These are phyloP conservation scores for Rhinopithecus roxellana DNA, from an alignment of 2,113 vertebrate genomes.

Conservation along the genomic window DNA sequence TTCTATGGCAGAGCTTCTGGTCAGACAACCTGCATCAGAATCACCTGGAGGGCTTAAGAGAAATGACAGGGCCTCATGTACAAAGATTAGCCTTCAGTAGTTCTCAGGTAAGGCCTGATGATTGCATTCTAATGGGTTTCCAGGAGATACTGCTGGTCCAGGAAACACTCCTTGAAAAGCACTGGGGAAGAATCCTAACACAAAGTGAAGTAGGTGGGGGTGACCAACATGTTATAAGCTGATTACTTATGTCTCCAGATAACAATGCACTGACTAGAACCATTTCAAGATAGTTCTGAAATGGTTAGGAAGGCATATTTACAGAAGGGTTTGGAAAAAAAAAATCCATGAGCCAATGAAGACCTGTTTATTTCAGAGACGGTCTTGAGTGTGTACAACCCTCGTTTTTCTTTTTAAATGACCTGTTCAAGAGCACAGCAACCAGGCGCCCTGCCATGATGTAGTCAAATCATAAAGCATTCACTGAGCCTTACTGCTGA, in stretches of 20 bases:
- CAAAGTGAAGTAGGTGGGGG: not conserved
- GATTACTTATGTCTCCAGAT: not conserved
- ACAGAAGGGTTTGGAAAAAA: not conserved
- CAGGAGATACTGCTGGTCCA: not conserved
- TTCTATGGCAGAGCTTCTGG: not conserved
- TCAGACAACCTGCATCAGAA: not conserved
- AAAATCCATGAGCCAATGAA: not conserved
- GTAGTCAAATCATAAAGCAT: constrained; percentile 36
- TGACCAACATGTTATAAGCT: not conserved
- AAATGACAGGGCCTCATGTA: not conserved
- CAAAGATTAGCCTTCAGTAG: not conserved
- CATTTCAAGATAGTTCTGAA: not conserved
- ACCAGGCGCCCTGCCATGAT: not conserved
- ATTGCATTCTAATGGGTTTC: not conserved
- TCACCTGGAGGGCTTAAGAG: not conserved
- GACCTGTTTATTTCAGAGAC: not conserved
- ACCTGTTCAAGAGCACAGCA: not conserved
- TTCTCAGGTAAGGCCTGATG: not conserved
- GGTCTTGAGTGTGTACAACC: not conserved
- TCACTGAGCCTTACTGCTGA: not conserved
- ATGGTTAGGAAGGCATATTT: not conserved
- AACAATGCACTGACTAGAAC: not conserved
- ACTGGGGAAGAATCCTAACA: too few species aligned
- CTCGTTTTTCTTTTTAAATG: constrained; percentile 16
- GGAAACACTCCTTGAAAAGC: not conserved